Base-by-base conservation (phyloP, 2,888 invertebrate genomes). In the Mythimna pallens region DNA sequence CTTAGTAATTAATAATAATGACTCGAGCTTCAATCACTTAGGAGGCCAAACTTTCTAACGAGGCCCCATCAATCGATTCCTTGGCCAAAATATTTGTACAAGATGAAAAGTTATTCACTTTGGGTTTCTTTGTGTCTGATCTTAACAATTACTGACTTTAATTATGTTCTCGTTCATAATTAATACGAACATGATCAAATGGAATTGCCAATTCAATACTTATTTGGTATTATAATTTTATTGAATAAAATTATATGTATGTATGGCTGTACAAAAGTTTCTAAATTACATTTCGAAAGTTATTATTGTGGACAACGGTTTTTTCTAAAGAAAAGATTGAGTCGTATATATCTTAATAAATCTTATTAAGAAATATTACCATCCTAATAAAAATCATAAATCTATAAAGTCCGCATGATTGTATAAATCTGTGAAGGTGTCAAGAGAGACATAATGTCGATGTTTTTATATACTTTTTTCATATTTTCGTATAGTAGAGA, bases 1-100 rank as follows among this genome's bases (percentile, higher is more conserved):
- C 57, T 59, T 47, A 57, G 77, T 83, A 86, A 86, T 86, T 87
- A 85, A 85, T 85, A 85, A 81, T 85, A 85, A 87, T 87, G 85
- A 86, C 83, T 80, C 63, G 72, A 78, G 76, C 82, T 85, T 77
- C 81, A 82, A 83, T 76, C 75, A 80, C 61, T 74, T 67, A 69
- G 58, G 73, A 76, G 64, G 80, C 69, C 76, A 76, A 73, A 80
- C 83, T 80, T 83, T 87, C 87, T 86, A 86, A 84, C 75, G 83
- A 77, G 85, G 85, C 62, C 40, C 36, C 80, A 78, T 77, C 73
- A 86, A 73, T 81, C 76, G 67, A 70, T 52, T 20, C 50, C 50
- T 52, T 73, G 63, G 50, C 72, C 81, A 77, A 86, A 86, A 86
- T 86, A 86, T 86, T 86, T 85, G 64, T 82, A 86, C 79, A 80